Base-by-base conservation (phyloP, 1,140 invertebrate genomes). In the Dysdera silvatica region DNA sequence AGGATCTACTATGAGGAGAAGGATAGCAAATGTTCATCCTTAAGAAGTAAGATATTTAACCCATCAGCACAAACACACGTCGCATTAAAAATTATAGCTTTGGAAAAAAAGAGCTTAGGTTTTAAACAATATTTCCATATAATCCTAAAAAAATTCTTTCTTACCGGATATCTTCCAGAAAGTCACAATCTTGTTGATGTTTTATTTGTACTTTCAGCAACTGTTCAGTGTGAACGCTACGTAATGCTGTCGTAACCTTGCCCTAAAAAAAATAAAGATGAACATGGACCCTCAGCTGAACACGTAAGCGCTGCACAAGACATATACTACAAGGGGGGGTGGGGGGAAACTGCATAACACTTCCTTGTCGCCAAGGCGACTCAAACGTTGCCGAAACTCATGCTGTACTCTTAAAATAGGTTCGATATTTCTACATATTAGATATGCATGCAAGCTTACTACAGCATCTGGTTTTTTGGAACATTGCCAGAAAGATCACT, bases 141-240 rank as follows among this genome's bases (percentile, higher is more conserved):
- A 41, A 41, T n/a, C 16, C 12, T n/a, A 41, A 26, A 41, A 28
- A 29, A 33, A 31, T 33, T n/a, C 3, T 29, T 24, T 64, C 71
- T 74, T 69, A 83, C 79, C 91, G 85, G 51, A 96, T 87, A 74
- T 95, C 92, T 79, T 96, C 93, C 47, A 96, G 57, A 28, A 65
- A 66, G 33, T 96, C 92, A 78, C 89, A 92, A 74, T 97, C 93
- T 79, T 95, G 91, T 76, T 95, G 92, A 76, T 95, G 94, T 77
- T 97, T 97, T 28, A 87, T 81, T 74, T 92, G 87, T 67, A 96
- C 81, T 78, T 94, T 94, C 6, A 88, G 83, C 51, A 92, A 82
- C 78, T 97, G 93, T 77, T 97, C 93, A 54, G 85, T 82, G 75
- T 96, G 92, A 49, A 95, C 81, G 78, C 90, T 90, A 80, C 58